Evolutionary conservation across 2,888 invertebrate genomes (phyloP).

Genomic region (Ormyrus thymus): DNA sequence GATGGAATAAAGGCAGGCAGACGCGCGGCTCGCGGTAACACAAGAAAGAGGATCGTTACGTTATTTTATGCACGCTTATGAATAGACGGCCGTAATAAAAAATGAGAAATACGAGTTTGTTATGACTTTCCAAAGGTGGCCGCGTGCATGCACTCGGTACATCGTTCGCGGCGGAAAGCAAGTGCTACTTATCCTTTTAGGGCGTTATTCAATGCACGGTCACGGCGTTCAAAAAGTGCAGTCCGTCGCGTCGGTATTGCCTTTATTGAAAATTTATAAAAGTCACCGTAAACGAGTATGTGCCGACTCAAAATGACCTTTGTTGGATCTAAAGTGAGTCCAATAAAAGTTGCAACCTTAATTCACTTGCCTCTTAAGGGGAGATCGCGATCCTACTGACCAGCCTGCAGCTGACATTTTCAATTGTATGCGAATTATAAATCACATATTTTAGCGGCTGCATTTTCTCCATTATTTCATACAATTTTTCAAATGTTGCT

Average conservation of each 20-base stretch:
- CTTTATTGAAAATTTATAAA: slow-evolving; percentile 42
- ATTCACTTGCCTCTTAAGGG: slow-evolving; percentile 8
- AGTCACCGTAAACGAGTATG: slow-evolving; percentile 13
- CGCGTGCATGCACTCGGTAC: slow-evolving; percentile 15
- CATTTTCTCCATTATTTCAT: no score
- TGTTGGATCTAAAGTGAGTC: neutral
- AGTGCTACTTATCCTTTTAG: slow-evolving; percentile 35
- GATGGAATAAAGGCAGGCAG: slow-evolving; percentile 22
- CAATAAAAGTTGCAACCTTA: slow-evolving; percentile 12
- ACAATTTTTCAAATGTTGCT: no score
- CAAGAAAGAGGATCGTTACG: slow-evolving; percentile 17
- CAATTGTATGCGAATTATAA: no score
- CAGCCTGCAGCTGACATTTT: no score
- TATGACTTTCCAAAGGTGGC: slow-evolving; percentile 31
- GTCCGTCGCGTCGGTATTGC: slow-evolving; percentile 7
- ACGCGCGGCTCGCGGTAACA: slow-evolving; percentile 5
- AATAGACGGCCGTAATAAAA: slow-evolving; percentile 27
- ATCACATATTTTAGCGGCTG: no score
- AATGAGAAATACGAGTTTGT: slow-evolving; percentile 46
- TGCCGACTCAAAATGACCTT: neutral
- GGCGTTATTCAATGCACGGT: slow-evolving; percentile 37
- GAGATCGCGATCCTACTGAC: neutral
- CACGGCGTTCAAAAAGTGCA: slow-evolving; percentile 25
- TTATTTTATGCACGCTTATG: slow-evolving; percentile 34
- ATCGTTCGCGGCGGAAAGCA: slow-evolving; percentile 13